Evolutionary conservation across 1,140 invertebrate genomes (phyloP).

Genomic region (Epicauta chinensis): DNA sequence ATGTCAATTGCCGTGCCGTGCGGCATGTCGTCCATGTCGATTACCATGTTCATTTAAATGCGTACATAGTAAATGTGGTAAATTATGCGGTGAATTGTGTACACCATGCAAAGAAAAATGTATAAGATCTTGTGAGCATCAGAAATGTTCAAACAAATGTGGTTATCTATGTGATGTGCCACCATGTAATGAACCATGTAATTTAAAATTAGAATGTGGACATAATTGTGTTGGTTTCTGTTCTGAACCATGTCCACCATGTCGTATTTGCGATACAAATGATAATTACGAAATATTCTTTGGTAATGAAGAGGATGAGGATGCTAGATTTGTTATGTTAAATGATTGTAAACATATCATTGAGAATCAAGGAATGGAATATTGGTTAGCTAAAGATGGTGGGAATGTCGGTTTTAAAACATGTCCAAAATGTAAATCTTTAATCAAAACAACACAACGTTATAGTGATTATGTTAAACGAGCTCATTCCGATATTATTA

Average conservation of each 20-base stretch:
- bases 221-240: slow-evolving; percentile 62
- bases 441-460: slow-evolving; percentile 53
- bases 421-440: slow-evolving; percentile 59
- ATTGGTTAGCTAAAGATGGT: slow-evolving; percentile 44
- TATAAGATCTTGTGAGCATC: slow-evolving; percentile 47
- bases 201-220: slow-evolving; percentile 45
- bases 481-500: slow-evolving; percentile 48
- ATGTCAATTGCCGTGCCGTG: slow-evolving; percentile 55
- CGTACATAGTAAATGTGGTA: slow-evolving; percentile 49
- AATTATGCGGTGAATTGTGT: slow-evolving; percentile 56
- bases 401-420: slow-evolving; percentile 49
- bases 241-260: slow-evolving; percentile 56
- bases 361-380: slow-evolving; percentile 51
- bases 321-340: slow-evolving; percentile 55
- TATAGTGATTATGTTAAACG: slow-evolving; percentile 55
- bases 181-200: slow-evolving; percentile 51
- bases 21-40: slow-evolving; percentile 56
- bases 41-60: slow-evolving; percentile 53
- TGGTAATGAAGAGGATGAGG: slow-evolving; percentile 50
- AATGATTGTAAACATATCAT: slow-evolving; percentile 59
- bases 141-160: slow-evolving; percentile 51
- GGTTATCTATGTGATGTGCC: slow-evolving; percentile 46
- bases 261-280: slow-evolving; percentile 46
- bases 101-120: slow-evolving; percentile 49
- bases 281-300: slow-evolving; percentile 50